Evolutionary conservation across 2,888 invertebrate species (phyloP), one percentile per base, ranked within the genome.

Genomic region (Drosophila basisetae): DNA sequence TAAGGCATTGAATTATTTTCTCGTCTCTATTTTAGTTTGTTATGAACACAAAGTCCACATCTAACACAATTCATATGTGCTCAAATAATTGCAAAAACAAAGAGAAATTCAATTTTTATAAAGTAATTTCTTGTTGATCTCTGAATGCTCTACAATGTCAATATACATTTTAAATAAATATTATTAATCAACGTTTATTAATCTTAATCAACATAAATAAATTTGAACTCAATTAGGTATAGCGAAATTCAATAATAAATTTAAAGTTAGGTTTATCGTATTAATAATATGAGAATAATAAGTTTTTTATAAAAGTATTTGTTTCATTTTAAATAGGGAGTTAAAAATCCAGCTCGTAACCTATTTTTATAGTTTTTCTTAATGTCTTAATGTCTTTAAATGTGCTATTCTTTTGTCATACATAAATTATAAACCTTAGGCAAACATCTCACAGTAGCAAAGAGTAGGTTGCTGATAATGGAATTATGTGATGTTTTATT

Each of bases 41-140:
- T 56, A 1, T 52, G 53, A 49, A 72, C 28, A 35, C 79, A 79
- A 78, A 72, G 68, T 76, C 76, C 63, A 49, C 56, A 43, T 39
- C 35, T 11, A 56, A 56, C 31, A 60, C 53, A 39, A 56, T 50
- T 22, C 60, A 52, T 61, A 30, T n/a, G n/a, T 33, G 47, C 28
- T 25, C 16, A 43, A 43, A 37, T 60, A 33, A 65, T 53, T 65
- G 58, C n/a, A 49, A 65, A 41, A 61, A 49, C 25, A 61, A 49
- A 39, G 37, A 22, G 4, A 64, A 71, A 25, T 52, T 55, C 1
- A 56, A 30, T 47, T 31, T 33, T 41, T 22, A 30, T 31, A 6
- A 13, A 6, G 4, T 7, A 28, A 11, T 13, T 35, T 13, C 11
- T 55, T 9, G 58, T 31, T 47, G 25, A 10, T 16, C 25, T 25